A percentile compares a stretch with the other conserved stretches of the same genome.
phyloP scores from a whole-genome alignment of 2,113 vertebrate species.

The Plecturocebus donacophilus region DNA sequence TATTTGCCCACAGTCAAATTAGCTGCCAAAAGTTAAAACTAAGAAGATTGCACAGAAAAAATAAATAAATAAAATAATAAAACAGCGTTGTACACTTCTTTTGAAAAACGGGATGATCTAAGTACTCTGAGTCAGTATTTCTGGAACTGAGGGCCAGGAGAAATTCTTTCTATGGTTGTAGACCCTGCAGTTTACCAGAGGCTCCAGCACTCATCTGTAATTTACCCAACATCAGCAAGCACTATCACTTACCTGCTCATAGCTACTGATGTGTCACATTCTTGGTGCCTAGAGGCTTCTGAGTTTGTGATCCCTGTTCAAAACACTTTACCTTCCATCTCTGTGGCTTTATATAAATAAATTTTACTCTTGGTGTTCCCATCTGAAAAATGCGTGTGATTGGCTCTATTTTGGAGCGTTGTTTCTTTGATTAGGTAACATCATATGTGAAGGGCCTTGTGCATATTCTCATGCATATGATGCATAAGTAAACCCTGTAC shows the following conservation, averaged over 20 bases:
- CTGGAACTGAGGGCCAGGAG: background rate
- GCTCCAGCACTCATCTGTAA: background rate
- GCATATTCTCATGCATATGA: background rate
- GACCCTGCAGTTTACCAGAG: background rate
- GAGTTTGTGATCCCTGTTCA: background rate
- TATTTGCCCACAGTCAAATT: background rate
- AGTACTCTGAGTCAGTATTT: background rate
- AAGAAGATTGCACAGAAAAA: background rate
- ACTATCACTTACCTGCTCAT: too few species aligned
- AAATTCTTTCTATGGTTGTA: fast-evolving
- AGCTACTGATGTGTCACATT: background rate
- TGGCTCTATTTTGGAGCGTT: background rate
- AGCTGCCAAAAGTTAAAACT: background rate
- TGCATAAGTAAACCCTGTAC: background rate
- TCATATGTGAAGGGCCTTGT: background rate
- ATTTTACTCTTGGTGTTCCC: background rate
- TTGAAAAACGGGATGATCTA: background rate
- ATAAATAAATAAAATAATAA: too few species aligned
- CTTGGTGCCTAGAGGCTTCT: background rate
- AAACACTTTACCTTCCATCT: background rate
- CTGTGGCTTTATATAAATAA: background rate
- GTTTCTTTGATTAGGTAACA: background rate
- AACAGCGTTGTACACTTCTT: background rate
- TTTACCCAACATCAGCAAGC: background rate
- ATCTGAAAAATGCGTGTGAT: background rate